phyloP scores from a whole-genome alignment of 2,888 invertebrate genomes.

The Epistrophe grossulariae region DNA sequence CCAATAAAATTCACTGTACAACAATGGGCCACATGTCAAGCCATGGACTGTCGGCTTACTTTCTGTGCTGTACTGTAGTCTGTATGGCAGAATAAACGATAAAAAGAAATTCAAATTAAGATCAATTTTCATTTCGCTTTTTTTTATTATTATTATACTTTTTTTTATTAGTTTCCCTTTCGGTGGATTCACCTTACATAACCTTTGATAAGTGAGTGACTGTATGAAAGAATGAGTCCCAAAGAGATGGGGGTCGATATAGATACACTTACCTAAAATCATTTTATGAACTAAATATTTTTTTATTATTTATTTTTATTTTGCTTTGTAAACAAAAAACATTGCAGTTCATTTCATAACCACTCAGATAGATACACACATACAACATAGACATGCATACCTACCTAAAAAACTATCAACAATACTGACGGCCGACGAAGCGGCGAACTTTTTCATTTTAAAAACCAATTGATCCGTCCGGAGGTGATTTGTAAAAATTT shows the following conservation, averaged over 20 bases:
- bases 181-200: constrained; percentile 40
- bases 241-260: background rate
- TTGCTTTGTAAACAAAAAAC: constrained; percentile 34
- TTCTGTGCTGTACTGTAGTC: background rate
- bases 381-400: too few species aligned
- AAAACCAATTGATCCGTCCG: constrained; percentile 38
- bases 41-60: constrained; percentile 16
- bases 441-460: constrained; percentile 19
- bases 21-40: constrained; percentile 35
- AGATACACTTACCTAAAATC: background rate
- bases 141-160: background rate
- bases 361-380: background rate
- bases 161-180: constrained; percentile 37
- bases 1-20: background rate
- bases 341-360: constrained; percentile 17
- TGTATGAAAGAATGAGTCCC: background rate
- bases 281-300: constrained; percentile 15
- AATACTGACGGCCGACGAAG: background rate
- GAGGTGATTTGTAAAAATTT: constrained; percentile 43
- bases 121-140: constrained; percentile 57
- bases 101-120: constrained; percentile 62
- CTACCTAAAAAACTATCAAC: constrained; percentile 1
- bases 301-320: constrained; percentile 3
- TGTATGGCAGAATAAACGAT: constrained; percentile 9
- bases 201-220: background rate